Evolutionary conservation across 2,113 vertebrate genomes (phyloP), one percentile per base, ranked within the genome.

Genomic region (Balaenoptera acutorostrata): DNA sequence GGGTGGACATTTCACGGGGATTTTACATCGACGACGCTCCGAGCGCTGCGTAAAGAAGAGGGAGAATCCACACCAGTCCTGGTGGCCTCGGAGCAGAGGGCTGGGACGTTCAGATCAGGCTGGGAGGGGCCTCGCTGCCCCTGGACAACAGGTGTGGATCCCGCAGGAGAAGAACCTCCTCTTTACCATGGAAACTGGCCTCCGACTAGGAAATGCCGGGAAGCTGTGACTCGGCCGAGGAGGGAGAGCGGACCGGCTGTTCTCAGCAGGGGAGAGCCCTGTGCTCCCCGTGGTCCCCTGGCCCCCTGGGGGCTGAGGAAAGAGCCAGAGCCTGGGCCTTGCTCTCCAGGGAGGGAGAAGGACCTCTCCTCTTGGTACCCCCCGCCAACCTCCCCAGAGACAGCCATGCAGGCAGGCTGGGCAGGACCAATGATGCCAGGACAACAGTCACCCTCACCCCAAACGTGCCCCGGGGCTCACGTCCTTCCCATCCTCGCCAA

Each of bases 161-260:
- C 29, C 3, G 55, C 6, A 31, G n/a, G 49, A 61, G 27, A 69
- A 83, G 17, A 41, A 57, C 39, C 33, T 64, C 66, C 23, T 63
- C 39, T 82, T 64, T 15, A 46, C 27, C 88, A 20, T 33, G 20
- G 71, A 95, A 93, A 95, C 21, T 49, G 15, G 25, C 83, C 52
- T 91, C 0, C 0, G 36, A n/a, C 75, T 74, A 81, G 21, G 23
- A 23, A 75, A 68, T 3, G 0, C 14, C 3, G 36, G 57, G 18
- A 94, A 0, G 1, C 20, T 18, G 3, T 11, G 6, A 75, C 21
- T n/a, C 8, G 4, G 59, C 59, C 9, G 0, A 66, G n/a, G 61
- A 33, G 4, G 10, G 63, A 0, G 3, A 6, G 0, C 3, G 0
- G 6, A 5, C 39, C 17, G 0, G 29, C n/a, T 46, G 78, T 90